Base-by-base conservation (phyloP, 2,113 vertebrate species). In the Recurvirostra avosetta region DNA sequence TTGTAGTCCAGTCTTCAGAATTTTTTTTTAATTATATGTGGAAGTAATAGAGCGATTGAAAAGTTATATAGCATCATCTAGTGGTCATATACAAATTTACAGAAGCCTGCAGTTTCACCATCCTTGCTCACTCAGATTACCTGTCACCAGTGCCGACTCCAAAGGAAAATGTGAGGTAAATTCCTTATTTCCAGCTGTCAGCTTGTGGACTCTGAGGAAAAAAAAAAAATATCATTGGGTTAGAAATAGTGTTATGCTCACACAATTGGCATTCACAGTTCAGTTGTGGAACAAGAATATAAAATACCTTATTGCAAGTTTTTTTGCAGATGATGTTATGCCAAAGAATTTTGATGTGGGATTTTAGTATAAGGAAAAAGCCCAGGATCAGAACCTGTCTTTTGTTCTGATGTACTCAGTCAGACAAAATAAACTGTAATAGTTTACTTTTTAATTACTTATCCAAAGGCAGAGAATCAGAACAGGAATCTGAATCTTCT, bases 1-100 rank as follows among this genome's bases (percentile, higher is more conserved):
- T 40, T 89, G 26, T 73, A 70, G 26, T 59, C 29, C 50, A 70
- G 8, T 49, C 11, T 61, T 52, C 27, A n/a, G 11, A 18, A 40
- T 30, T 61, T 50, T 55, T 27, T 19, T 30, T 32, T 15, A 19
- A 7, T 47, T 56, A 27, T 0, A 0, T 10, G 8, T 16, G 50
- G 17, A n/a, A 58, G 27, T 8, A 67, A 23, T 11, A 36, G 47
- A 26, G 36, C 23, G 9, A 68, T 80, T 80, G 52, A 47, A 74
- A 92, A 71, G 95, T 63, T 93, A 30, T 7, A 52, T 38, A 88
- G 95, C 94, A 72, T 29, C 96, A 95, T 93, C 96, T 97, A 95
- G 96, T 84, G 96, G 92, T 56, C 59, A 10, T 21, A 17, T 7
- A 47, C 9, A 88, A 83, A 91, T 52, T 59, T 68, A 86, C 90